A percentile compares a stretch with the other conserved stretches of the same genome.
These are phyloP conservation scores for Clarias fuscus DNA, from an alignment of 2,797 vertebrate genomes.

Conservation along the genomic window DNA sequence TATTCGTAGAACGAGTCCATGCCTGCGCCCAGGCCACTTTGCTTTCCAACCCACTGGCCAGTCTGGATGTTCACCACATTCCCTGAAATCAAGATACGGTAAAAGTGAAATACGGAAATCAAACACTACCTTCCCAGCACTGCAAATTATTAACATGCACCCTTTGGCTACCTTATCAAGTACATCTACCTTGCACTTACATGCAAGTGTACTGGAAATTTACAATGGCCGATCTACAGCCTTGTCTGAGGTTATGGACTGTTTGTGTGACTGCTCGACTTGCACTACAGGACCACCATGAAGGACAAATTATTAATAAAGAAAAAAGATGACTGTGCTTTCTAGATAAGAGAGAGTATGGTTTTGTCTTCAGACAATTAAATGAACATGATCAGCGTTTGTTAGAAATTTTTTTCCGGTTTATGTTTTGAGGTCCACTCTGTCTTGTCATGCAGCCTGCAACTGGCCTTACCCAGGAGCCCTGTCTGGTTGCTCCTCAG, in stretches of 20 bases:
- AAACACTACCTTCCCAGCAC: not conserved
- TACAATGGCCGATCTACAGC: not conserved
- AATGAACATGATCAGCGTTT: not conserved
- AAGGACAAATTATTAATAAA: not conserved
- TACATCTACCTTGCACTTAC: not conserved
- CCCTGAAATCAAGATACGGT: conserved; percentile 68
- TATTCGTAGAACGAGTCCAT: conserved; percentile 98
- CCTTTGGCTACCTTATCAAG: not conserved
- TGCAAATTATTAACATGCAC: not conserved
- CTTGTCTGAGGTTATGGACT: not conserved
- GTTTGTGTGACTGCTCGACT: not conserved
- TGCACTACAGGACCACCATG: not conserved
- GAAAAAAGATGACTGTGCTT: not conserved
- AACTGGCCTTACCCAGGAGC: conserved; percentile 78
- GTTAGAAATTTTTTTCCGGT: not conserved
- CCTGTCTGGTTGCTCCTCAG: conserved; percentile 93
- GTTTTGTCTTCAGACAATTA: no score
- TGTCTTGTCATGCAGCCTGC: not conserved
- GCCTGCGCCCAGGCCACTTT: conserved; percentile 94
- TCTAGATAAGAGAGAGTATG: not conserved
- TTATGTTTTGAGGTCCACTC: not conserved
- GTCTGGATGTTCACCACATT: conserved; percentile 98
- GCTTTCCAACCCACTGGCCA: conserved; percentile 94
- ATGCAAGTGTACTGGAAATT: not conserved
- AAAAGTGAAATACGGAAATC: not conserved